A percentile compares a stretch with the other conserved stretches of the same genome.
phyloP scores from a whole-genome alignment of 2,797 vertebrate species.

The Sylvilagus floridanus region DNA sequence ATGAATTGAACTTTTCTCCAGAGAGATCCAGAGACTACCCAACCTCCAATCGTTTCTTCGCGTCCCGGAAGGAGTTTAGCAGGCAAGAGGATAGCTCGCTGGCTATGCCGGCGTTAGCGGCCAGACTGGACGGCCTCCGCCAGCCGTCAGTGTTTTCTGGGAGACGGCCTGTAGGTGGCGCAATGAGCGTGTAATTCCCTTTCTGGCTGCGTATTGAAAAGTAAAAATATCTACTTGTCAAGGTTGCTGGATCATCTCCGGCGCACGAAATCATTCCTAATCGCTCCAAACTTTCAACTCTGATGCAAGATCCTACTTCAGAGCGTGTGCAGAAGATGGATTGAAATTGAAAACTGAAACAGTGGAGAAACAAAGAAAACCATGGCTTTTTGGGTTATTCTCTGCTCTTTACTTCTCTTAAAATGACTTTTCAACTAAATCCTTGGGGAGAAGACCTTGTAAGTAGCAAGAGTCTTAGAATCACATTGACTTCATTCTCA shows the following conservation, averaged over 20 bases:
- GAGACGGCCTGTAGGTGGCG: slow-evolving; percentile 36
- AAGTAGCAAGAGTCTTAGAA: not conserved
- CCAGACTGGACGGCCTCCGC: accelerated
- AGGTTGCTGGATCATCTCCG: not conserved
- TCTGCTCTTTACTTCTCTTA: not conserved
- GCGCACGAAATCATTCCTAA: slow-evolving; percentile 5
- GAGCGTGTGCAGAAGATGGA: not conserved
- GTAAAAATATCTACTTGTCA: not conserved
- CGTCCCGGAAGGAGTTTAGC: not conserved
- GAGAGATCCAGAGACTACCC: not conserved
- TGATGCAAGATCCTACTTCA: not conserved
- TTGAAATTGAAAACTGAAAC: not conserved
- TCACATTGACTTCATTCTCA: not conserved
- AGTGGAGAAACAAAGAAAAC: not conserved
- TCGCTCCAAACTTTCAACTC: slow-evolving; percentile 14
- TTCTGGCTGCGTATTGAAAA: not conserved
- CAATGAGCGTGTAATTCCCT: not conserved
- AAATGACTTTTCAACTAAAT: not conserved
- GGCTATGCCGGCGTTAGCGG: accelerated
- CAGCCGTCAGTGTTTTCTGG: not conserved
- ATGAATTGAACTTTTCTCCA: not conserved
- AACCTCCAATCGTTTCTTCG: not conserved
- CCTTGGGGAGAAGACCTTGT: not conserved
- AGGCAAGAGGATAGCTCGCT: not conserved
- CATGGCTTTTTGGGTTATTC: not conserved